These are phyloP conservation scores for Parauchenoglanis punctatus DNA, from an alignment of 2,797 vertebrate species.

Conservation along the genomic window DNA sequence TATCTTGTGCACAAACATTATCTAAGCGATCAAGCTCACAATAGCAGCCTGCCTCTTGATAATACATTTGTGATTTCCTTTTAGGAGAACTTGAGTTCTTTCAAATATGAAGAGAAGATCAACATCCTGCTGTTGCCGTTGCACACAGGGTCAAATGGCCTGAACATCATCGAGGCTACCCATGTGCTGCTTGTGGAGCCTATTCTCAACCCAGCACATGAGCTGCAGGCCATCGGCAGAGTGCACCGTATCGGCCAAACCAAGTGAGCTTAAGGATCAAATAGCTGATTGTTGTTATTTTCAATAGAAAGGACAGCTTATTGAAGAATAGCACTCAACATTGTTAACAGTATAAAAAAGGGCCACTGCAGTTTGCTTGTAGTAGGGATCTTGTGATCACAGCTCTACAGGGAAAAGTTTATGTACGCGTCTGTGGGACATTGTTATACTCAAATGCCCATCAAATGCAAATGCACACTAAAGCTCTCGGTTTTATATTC, in stretches of 20 bases:
- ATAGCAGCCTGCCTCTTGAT: not conserved
- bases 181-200: constrained; percentile 95
- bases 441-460: not conserved
- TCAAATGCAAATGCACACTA: not conserved
- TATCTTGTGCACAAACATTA: not conserved
- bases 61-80: constrained; percentile 33
- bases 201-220: constrained; percentile 95
- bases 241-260: constrained; percentile 98
- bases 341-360: not conserved
- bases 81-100: constrained; percentile 95
- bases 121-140: constrained; percentile 97
- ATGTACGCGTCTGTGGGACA: not conserved
- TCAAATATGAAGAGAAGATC: constrained; percentile 93
- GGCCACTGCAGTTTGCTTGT: not conserved
- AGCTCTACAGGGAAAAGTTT: not conserved
- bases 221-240: constrained; percentile 96
- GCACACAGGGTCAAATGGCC: constrained; percentile 95
- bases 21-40: not conserved
- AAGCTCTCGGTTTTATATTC: not conserved
- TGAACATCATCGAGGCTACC: constrained; percentile 98
- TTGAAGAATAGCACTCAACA: not conserved
- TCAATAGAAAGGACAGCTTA: not conserved
- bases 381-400: not conserved
- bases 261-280: constrained; percentile 77
- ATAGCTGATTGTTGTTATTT: not conserved